Percentiles rank a stretch among this genome's conserved stretches.
Evolutionary conservation across 2,113 vertebrate species (phyloP).

Genomic region (Lycaon pictus): DNA sequence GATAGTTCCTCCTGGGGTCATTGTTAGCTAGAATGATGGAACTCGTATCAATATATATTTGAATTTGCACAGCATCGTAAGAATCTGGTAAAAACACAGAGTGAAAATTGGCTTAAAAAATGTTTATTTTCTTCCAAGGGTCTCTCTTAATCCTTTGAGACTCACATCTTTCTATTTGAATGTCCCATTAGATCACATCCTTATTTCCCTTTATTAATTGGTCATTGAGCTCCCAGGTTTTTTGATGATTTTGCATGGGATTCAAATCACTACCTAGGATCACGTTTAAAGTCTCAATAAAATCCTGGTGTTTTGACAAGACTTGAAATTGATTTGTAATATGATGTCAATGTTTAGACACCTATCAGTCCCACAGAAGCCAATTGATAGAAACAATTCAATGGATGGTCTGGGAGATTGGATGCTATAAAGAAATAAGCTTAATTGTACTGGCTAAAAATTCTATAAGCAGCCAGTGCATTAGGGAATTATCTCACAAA

Average conservation of each 20-base stretch:
- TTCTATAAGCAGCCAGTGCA: too few species aligned
- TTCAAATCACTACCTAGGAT: neutral
- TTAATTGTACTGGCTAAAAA: neutral
- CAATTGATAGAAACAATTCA: neutral
- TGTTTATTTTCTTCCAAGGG: neutral
- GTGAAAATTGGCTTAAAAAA: too few species aligned
- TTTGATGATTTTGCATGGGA: neutral
- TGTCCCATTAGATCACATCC: neutral
- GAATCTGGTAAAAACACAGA: neutral
- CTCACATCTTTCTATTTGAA: too few species aligned
- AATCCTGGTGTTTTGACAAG: neutral
- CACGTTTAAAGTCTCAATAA: neutral
- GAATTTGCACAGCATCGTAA: accelerated
- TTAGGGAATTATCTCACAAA: neutral
- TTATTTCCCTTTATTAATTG: neutral
- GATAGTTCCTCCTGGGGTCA: accelerated
- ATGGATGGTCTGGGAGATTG: too few species aligned
- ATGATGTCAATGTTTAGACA: neutral
- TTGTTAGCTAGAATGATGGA: too few species aligned
- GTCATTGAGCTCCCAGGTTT: neutral
- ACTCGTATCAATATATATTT: accelerated
- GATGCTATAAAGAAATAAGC: neutral
- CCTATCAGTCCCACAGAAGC: neutral
- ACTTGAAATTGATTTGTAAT: neutral
- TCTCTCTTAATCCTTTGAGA: neutral